phyloP scores from a whole-genome alignment of 2,797 vertebrate genomes.

The Lemur catta region DNA sequence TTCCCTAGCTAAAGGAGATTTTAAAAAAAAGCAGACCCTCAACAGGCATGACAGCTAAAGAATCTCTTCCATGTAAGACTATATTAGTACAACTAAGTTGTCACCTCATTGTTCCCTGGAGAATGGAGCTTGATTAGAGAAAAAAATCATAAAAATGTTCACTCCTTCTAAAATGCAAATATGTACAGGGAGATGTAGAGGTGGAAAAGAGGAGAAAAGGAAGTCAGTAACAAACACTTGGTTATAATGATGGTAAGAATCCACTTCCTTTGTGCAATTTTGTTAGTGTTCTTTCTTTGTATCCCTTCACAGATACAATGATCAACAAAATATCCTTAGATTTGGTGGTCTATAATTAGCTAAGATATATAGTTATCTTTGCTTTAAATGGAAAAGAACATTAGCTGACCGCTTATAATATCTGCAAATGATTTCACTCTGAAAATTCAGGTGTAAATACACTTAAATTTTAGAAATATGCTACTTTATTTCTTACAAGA shows the following conservation, averaged over 20 bases:
- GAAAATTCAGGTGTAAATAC: conserved; percentile 37
- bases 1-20: not conserved
- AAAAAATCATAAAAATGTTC: conserved; percentile 9
- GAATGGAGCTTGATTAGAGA: conserved; percentile 57
- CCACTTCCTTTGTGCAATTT: conserved; percentile 2
- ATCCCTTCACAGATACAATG: conserved; percentile 30
- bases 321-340: not conserved
- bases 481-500: conserved; percentile 39
- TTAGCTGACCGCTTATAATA: not conserved
- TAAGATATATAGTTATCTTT: conserved; percentile 28
- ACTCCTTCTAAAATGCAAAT: conserved; percentile 37
- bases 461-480: conserved; percentile 46
- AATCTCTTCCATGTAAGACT: conserved; percentile 5
- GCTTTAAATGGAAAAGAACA: conserved; percentile 1
- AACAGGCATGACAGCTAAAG: conserved; percentile 17
- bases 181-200: not conserved
- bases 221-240: not conserved
- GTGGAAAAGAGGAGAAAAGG: not conserved
- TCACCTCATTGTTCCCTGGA: conserved; percentile 36
- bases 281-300: not conserved
- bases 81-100: not conserved
- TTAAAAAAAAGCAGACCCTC: not conserved
- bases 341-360: conserved; percentile 11
- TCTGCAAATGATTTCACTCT: not conserved
- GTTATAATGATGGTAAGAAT: not conserved